A percentile compares a stretch with the other conserved stretches of the same genome.
These are phyloP conservation scores for Dendrocincla tyrannina DNA, from an alignment of 2,797 vertebrate genomes.

Conservation along the genomic window DNA sequence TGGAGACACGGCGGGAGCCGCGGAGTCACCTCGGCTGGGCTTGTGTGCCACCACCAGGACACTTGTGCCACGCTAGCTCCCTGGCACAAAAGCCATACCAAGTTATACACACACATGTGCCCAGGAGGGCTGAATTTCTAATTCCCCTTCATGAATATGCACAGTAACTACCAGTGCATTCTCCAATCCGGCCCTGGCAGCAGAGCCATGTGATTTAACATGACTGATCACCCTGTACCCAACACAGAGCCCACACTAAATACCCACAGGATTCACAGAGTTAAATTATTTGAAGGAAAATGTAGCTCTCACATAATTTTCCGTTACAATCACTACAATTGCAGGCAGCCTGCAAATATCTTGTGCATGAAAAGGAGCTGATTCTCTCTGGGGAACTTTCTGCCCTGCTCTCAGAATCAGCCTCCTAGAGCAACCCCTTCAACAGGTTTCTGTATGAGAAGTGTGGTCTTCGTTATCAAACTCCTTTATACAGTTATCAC, in stretches of 20 bases:
- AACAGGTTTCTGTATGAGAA: constrained; percentile 25
- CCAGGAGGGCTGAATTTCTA: background rate
- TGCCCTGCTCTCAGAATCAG: background rate
- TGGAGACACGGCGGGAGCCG: accelerated
- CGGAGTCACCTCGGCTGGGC: background rate
- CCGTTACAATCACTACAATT: background rate
- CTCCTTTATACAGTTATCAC: constrained; percentile 53
- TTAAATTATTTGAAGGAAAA: constrained; percentile 61
- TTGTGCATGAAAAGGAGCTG: constrained; percentile 3
- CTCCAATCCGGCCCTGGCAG: constrained; percentile 34
- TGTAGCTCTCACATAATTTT: constrained; percentile 34
- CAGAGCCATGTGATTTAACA: background rate
- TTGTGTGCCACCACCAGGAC: background rate
- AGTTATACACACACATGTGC: background rate
- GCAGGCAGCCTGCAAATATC: constrained; percentile 29
- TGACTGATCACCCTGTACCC: constrained; percentile 33
- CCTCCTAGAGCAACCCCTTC: constrained; percentile 26
- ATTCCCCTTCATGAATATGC: constrained; percentile 45
- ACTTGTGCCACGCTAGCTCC: background rate
- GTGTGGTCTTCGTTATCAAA: constrained; percentile 42
- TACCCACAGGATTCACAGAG: constrained; percentile 39
- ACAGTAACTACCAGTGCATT: background rate
- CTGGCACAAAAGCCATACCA: background rate
- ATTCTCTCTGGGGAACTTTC: background rate
- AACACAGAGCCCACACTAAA: background rate